Evolutionary conservation across 2,113 vertebrate genomes (phyloP), one percentile per base, ranked within the genome.

Genomic region (Bujurquina vittata): DNA sequence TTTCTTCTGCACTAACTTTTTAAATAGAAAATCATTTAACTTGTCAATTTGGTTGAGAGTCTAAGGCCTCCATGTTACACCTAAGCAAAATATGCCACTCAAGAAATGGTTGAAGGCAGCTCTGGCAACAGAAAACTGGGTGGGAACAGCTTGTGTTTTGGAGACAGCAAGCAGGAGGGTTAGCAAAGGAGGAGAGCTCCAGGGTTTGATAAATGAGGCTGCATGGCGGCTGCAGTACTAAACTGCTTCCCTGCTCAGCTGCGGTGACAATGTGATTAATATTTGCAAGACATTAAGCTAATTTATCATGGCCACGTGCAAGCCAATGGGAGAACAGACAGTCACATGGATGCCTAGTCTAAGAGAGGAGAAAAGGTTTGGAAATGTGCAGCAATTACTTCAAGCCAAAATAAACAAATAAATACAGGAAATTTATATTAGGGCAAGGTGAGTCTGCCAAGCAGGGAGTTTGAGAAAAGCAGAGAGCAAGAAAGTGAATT

Each of bases 201-300:
- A 9, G 93, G 87, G 86, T 93, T 94, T 95, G 94, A 95, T 95
- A 92, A 95, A 95, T 94, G 92, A 94, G 93, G 79, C 92, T 86
- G 87, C 49, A 78, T 56, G 88, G 88, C 46, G 80, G 89, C 87
- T 89, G 91, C 91, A 80, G 88, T 79, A 84, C 92, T 91, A 94
- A 94, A 95, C 92, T 90, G 91, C 93, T 94, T 94, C 88, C 87
- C 91, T 81, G 87, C 93, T 95, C 93, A 93, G 95, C 93, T 86
- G 85, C 84, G 87, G 90, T 95, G 94, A 95, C 95, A 95, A 90
- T 91, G 90, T 95, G 95, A 95, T 95, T 95, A 95, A 95, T 95
- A 95, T 95, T 95, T 92, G 86, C 91, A 81, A 79, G 67, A 91
- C 91, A 94, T 94, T 93, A 82, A 92, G 91, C 91, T 94, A 95